These are phyloP conservation scores for Ophonus ardosiacus DNA, from an alignment of 2,888 invertebrate species.

Conservation along the genomic window DNA sequence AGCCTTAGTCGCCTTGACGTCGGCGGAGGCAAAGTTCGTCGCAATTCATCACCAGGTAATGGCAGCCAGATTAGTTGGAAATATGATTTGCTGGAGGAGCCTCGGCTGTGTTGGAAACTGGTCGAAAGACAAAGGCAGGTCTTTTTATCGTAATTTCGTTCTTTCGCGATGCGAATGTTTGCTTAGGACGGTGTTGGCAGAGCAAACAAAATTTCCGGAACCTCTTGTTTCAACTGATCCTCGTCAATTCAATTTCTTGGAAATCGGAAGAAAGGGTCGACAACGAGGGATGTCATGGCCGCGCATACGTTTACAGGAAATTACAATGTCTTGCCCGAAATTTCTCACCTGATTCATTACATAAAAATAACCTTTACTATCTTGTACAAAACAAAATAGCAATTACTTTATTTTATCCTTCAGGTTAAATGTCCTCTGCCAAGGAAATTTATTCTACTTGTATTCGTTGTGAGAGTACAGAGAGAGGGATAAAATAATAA, in stretches of 20 bases:
- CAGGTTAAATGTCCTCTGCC: no score
- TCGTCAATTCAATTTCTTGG: slow-evolving; percentile 55
- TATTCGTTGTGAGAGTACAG: no score
- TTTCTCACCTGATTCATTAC: slow-evolving; percentile 25
- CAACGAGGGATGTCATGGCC: background rate
- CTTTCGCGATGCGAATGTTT: slow-evolving; percentile 48
- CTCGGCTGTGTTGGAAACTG: background rate
- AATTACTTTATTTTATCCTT: no score
- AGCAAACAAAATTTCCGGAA: slow-evolving; percentile 54
- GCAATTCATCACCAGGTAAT: background rate
- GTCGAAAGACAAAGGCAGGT: slow-evolving; percentile 22
- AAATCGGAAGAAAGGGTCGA: slow-evolving; percentile 47
- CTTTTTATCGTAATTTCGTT: slow-evolving; percentile 56
- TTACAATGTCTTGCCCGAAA: background rate
- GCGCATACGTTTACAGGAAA: slow-evolving; percentile 36
- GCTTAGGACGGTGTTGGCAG: slow-evolving; percentile 49
- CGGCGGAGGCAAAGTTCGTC: no score
- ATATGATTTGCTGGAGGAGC: slow-evolving; percentile 39
- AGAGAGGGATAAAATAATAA: no score
- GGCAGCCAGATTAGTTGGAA: slow-evolving; percentile 38
- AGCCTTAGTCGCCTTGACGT: no score
- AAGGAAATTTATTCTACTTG: no score
- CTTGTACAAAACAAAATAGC: no score
- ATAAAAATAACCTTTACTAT: background rate
- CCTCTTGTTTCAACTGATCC: slow-evolving; percentile 59